These are phyloP conservation scores for Drosophila tanythrix DNA, from an alignment of 2,888 invertebrate species.

Conservation along the genomic window DNA sequence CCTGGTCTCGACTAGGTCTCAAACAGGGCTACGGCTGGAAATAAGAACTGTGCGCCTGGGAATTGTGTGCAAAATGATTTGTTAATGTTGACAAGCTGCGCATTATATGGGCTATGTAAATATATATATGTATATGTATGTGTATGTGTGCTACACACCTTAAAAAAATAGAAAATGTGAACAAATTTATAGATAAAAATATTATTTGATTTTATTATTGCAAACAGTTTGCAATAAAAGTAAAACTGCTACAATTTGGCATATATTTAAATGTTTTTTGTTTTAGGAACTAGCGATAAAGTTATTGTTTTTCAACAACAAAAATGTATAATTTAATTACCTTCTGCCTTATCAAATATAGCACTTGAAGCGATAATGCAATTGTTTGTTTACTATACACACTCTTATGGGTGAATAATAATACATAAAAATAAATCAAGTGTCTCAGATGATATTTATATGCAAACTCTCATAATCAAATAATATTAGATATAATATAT, in stretches of 20 bases:
- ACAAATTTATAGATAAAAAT: not conserved
- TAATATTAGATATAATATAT: not conserved
- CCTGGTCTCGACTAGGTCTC: constrained; percentile 2
- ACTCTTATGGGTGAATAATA: not conserved
- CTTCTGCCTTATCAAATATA: not conserved
- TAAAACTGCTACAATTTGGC: not conserved
- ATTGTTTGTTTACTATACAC: not conserved
- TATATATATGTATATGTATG: not conserved
- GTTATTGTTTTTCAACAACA: not conserved
- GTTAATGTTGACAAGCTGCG: constrained; percentile 13
- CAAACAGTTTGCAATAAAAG: not conserved
- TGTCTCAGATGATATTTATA: not conserved
- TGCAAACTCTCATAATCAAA: not conserved
- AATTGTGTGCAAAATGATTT: constrained; percentile 33
- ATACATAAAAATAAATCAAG: not conserved
- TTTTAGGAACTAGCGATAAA: not conserved
- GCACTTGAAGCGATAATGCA: not conserved
- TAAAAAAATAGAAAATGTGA: not conserved
- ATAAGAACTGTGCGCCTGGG: constrained; percentile 28
- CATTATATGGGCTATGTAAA: not conserved
- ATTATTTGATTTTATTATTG: too few relatives aligned
- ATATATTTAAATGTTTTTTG: not conserved
- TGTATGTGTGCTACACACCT: not conserved
- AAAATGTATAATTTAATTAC: not conserved
- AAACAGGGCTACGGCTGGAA: not conserved